Evolutionary conservation across 2,888 invertebrate genomes (phyloP).

Genomic region (Penaeus monodon): DNA sequence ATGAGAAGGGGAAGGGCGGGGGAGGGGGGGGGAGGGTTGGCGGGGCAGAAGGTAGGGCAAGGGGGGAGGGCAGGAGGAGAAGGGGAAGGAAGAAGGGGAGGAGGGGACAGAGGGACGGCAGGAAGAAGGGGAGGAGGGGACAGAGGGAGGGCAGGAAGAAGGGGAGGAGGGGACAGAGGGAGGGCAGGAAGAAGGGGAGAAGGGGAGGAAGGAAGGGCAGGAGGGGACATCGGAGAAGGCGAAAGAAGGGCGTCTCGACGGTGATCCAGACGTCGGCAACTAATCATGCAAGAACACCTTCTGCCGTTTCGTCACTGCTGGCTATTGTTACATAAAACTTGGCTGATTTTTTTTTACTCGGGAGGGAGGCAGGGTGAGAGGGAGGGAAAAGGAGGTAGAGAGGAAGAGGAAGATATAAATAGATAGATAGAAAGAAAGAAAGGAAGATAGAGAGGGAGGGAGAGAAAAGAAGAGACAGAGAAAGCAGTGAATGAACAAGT

Average conservation of each 20-base stretch:
- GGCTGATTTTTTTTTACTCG: too few relatives aligned
- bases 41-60: neutral
- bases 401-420: too few relatives aligned
- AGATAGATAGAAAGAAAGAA: neutral
- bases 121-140: neutral
- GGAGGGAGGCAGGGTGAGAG: too few relatives aligned
- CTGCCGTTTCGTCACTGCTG: too few relatives aligned
- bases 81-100: neutral
- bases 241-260: neutral
- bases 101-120: too few relatives aligned
- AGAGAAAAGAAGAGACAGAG: conserved; percentile 1
- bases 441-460: neutral
- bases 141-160: neutral
- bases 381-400: too few relatives aligned
- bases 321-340: too few relatives aligned
- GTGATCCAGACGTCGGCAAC: too few relatives aligned
- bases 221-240: neutral
- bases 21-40: too few relatives aligned
- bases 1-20: too few relatives aligned
- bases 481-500: neutral
- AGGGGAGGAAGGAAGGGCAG: neutral
- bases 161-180: neutral
- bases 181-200: neutral
- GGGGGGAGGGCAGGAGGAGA: neutral
- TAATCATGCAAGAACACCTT: too few relatives aligned